A percentile compares a stretch with the other conserved stretches of the same genome.
Evolutionary conservation across 2,113 vertebrate genomes (phyloP).

Genomic region (Cinclus mexicanus): DNA sequence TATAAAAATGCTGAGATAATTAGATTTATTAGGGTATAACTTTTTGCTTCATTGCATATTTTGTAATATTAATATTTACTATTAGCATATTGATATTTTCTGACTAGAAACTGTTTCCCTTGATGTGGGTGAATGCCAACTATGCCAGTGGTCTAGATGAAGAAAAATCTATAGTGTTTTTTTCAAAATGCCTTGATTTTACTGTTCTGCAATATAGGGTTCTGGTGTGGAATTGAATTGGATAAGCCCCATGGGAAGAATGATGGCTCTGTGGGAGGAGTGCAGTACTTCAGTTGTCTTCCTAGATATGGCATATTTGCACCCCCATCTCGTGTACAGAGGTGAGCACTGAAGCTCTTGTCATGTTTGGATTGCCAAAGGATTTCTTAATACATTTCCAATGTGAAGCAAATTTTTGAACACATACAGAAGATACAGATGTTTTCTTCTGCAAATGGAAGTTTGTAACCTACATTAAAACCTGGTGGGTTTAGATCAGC

Average conservation of each 20-base stretch:
- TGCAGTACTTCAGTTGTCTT: constrained; percentile 91
- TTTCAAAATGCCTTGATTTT: not conserved
- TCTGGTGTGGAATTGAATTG: constrained; percentile 94
- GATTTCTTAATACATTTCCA: not conserved
- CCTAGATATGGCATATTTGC: constrained; percentile 93
- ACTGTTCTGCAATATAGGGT: constrained; percentile 71
- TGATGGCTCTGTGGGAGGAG: constrained; percentile 89
- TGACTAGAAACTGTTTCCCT: not conserved
- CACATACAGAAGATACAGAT: not conserved
- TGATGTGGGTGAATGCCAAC: not conserved
- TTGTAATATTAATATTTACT: not conserved
- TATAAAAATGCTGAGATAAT: not conserved
- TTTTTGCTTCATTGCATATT: not conserved
- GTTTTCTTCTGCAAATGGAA: constrained; percentile 45
- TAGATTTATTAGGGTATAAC: not conserved
- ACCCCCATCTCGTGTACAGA: constrained; percentile 91
- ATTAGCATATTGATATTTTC: not conserved
- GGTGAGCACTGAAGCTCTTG: constrained; percentile 72
- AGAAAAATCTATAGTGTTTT: not conserved
- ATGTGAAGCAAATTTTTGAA: not conserved
- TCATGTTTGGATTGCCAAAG: not conserved
- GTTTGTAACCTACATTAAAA: not conserved
- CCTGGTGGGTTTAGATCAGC: not conserved
- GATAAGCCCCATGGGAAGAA: constrained; percentile 96
- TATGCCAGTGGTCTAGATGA: not conserved